phyloP scores from a whole-genome alignment of 2,888 invertebrate genomes.

The Rhagonycha lutea region DNA sequence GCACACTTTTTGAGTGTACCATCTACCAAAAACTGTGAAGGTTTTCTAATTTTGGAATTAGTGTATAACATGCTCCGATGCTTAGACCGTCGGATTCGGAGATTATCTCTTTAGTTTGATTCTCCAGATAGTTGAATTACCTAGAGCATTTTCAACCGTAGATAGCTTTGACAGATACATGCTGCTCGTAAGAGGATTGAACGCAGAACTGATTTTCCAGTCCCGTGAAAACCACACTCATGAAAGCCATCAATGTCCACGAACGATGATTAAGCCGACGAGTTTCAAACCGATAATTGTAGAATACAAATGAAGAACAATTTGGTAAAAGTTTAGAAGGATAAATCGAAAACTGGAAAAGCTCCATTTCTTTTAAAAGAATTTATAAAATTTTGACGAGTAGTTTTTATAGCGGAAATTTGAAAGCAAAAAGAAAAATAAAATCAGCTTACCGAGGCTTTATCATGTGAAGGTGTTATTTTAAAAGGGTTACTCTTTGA shows the following conservation, averaged over 20 bases:
- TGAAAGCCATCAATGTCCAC: background rate
- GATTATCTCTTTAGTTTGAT: background rate
- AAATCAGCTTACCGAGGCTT: background rate
- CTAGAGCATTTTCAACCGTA: background rate
- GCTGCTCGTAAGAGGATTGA: background rate
- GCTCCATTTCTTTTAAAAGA: background rate
- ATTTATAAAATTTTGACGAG: background rate
- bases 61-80: background rate
- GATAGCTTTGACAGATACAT: background rate
- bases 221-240: background rate
- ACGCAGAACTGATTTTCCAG: background rate
- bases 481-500: background rate
- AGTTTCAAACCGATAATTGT: background rate
- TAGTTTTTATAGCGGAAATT: background rate
- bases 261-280: background rate
- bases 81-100: background rate
- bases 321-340: no score
- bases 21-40: background rate
- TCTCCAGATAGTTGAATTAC: background rate
- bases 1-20: background rate
- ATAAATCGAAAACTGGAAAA: background rate
- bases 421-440: background rate
- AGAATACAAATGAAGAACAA: background rate
- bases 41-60: background rate
- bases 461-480: background rate